phyloP scores from a whole-genome alignment of 2,888 invertebrate genomes.

The Dione juno region DNA sequence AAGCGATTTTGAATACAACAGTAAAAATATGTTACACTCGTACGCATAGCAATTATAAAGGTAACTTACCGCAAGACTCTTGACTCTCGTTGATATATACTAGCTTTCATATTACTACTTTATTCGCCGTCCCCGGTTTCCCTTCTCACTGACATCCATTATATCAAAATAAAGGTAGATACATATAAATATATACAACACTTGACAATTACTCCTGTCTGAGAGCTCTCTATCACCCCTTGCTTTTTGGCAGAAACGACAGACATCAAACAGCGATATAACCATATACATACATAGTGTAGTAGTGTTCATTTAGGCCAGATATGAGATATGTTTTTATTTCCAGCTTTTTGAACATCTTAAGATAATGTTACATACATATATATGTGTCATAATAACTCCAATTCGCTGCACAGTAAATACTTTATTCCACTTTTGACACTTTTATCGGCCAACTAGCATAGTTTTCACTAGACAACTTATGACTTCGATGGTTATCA shows the following conservation, averaged over 20 bases:
- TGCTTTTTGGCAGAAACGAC: constrained; percentile 34
- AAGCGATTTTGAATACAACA: background rate
- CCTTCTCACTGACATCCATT: constrained; percentile 31
- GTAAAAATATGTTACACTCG: background rate
- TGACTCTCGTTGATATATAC: constrained; percentile 10
- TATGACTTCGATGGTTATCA: too few species aligned
- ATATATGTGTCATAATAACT: background rate
- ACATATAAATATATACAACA: constrained; percentile 25
- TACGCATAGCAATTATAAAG: constrained; percentile 16
- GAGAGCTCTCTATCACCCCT: constrained; percentile 34
- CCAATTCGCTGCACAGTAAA: too few species aligned
- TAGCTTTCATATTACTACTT: constrained; percentile 16
- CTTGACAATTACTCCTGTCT: constrained; percentile 34
- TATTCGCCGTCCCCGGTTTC: constrained; percentile 22
- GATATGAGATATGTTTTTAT: constrained; percentile 6
- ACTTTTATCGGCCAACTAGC: too few species aligned
- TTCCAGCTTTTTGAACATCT: constrained; percentile 2
- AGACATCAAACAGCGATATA: constrained; percentile 32
- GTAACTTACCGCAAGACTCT: constrained; percentile 8
- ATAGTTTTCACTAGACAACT: too few species aligned
- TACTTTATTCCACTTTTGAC: too few species aligned
- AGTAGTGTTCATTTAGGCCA: background rate
- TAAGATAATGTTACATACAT: background rate
- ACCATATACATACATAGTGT: background rate
- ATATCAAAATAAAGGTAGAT: constrained; percentile 29